Base-by-base conservation (phyloP, 2,797 vertebrate genomes). In the Cirrhinus molitorella region DNA sequence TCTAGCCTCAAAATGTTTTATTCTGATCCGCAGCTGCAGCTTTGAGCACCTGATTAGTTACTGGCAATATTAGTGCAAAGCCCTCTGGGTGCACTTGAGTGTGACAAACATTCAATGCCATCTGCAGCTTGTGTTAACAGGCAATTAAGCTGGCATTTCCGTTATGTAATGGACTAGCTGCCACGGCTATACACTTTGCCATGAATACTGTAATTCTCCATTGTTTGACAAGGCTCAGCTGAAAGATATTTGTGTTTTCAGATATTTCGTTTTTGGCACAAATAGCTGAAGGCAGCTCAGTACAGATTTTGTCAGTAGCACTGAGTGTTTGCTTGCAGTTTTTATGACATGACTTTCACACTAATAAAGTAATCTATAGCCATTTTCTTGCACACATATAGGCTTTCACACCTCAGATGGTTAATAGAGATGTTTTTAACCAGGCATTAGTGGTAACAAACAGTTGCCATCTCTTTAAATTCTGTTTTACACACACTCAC, bases 11-110 rank as follows among this genome's bases (percentile, higher is more conserved):
- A 75, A 75, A 75, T 47, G 53, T 72, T 81, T 47, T 47, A 28
- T 61, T 72, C 21, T 74, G 47, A 74, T 81, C n/a, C n/a, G n/a
- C 71, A 57, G 72, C 72, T 83, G 81, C 49, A 82, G 71, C 63
- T 82, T 65, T 75, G 45, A 67, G 49, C 61, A 67, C 31, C n/a
- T 55, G 47, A 76, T 75, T 66, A 75, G 45, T 75, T 67, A 67
- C 34, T 51, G 11, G 34, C 71, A 66, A 75, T 82, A 76, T 76
- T 67, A 76, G 61, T 67, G 61, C 81, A 83, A 83, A 76, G 23
- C 81, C 81, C 61, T 76, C 63, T 76, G 80, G 80, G 71, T 75
- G 57, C 45, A 75, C 80, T 82, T 82, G 49, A 76, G 49, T 75
- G 81, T 76, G 72, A 76, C 34, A 83, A 83, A 76, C 72, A 75